Base-by-base conservation (phyloP, 2,113 vertebrate species). In the Psittacara wagleri region DNA sequence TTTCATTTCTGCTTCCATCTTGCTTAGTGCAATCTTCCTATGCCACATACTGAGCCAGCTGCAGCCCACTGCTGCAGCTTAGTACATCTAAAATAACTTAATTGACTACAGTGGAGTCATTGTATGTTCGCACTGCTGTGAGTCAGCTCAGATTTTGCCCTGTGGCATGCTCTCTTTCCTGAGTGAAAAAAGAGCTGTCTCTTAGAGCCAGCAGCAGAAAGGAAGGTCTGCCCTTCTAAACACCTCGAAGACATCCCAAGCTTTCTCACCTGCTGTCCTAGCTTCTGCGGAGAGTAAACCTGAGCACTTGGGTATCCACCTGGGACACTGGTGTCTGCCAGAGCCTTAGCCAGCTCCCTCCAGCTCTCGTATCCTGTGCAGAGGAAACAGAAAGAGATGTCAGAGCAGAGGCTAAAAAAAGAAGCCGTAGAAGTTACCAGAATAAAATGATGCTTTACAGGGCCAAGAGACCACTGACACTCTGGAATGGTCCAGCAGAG, bases 261-360 rank as follows among this genome's bases (percentile, higher is more conserved):
- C 6, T 13, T 39, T 80, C 82, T 70, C 95, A 98, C 98, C 98
- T 97, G 77, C 37, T 76, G 66, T 76, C 43, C 90, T 82, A 76
- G 52, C 49, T 88, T 63, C 62, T 90, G 94, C 1, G 76, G 88
- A 20, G 22, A 86, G 59, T 94, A 96, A 75, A 96, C 95, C 52
- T 94, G 97, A 29, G 97, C 90, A 46, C 93, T 80, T 4, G 96
- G 88, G 68, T 97, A 93, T 35, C 96, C 93, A 11, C 86, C 92
- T 5, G 96, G 97, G 37, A 85, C 97, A 27, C 43, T 77, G 5
- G 86, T 86, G 78, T 85, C 96, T 72, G 97, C 97, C 83, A 98
- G 89, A 55, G 97, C 97, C 78, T 97, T 98, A 37, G 97, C 98
- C 76, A 98, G 91, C 75, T 98, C 98, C 76, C 96, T 96, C 98